Evolutionary conservation across 2,113 vertebrate genomes (phyloP), one percentile per base, ranked within the genome.

Genomic region (Callipepla californica): DNA sequence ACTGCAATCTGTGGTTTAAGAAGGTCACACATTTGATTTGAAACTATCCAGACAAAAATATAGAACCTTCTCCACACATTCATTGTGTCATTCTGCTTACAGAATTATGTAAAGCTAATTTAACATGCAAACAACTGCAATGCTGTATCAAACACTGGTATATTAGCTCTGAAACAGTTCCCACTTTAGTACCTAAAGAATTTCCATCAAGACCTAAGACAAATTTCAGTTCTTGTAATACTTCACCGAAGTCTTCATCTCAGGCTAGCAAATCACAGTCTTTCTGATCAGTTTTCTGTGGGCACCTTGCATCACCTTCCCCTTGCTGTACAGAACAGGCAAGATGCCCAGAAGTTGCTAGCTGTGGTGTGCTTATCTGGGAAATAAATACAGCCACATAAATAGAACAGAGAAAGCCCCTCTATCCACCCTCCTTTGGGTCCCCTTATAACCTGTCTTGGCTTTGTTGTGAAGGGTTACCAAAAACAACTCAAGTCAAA

Each of bases 401-500:
- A 42, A 6, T 80, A 45, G 50, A 16, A 1, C n/a, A 79, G 25
- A 51, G 40, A 81, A 36, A 51, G 36, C 9, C 13, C 48, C 14
- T 0, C 0, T 7, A 17, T 11, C n/a, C 30, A 25, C 1, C 2
- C 6, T 68, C 48, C 19, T 61, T 32, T 20, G 82, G 10, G 4
- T 28, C 8, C 1, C 72, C 51, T 44, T 51, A 38, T 14, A 85
- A 75, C 36, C 9, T 32, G 17, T 63, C 34, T 62, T 30, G 18
- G 63, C 7, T 88, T 42, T 47, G 13, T 15, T 50, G 23, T 61
- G 21, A 79, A 68, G 75, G n/a, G 45, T 28, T 30, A 61, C 3
- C 6, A 66, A 44, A 87, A 62, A 62, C 20, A 63, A 67, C 4
- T 13, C 30, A 15, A 2, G 12, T 30, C 25, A 69, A n/a, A 77